These are phyloP conservation scores for Crenuchus spilurus DNA, from an alignment of 2,797 vertebrate genomes.

Conservation along the genomic window DNA sequence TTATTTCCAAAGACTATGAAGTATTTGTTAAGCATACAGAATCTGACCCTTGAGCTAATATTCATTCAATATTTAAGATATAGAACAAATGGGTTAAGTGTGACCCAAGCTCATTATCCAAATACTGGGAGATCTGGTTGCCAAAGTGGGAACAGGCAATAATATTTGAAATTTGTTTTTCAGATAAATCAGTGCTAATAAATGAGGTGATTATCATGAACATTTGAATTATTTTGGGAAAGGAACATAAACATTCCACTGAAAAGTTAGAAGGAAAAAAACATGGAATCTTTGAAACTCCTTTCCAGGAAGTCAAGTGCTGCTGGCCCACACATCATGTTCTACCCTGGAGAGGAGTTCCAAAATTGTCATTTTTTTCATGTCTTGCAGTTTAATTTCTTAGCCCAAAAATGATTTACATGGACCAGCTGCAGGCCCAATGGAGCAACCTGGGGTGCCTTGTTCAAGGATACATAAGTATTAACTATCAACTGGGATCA, in stretches of 20 bases:
- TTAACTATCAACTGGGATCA: not conserved
- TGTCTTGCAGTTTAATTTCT: not conserved
- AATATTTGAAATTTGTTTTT: no score
- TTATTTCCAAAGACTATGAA: no score
- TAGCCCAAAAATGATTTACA: not conserved
- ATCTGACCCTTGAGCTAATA: no score
- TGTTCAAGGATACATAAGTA: not conserved
- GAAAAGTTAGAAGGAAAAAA: slow-evolving; percentile 15
- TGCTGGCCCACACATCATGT: slow-evolving; percentile 5
- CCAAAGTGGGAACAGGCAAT: no score
- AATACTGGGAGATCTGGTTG: no score
- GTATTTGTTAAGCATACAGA: no score
- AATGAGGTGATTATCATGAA: slow-evolving; percentile 4
- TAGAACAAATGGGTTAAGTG: no score
- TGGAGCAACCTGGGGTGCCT: not conserved
- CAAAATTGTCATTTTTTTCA: not conserved
- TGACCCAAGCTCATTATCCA: no score
- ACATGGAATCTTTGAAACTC: slow-evolving; percentile 7
- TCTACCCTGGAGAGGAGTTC: slow-evolving; percentile 12
- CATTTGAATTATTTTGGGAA: slow-evolving; percentile 19
- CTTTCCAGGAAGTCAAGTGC: slow-evolving; percentile 30
- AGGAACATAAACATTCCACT: not conserved
- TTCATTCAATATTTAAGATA: no score
- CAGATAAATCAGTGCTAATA: slow-evolving; percentile 7
- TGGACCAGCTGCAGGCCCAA: not conserved